Evolutionary conservation across 1,140 invertebrate genomes (phyloP).

Genomic region (Drosophila orosa): DNA sequence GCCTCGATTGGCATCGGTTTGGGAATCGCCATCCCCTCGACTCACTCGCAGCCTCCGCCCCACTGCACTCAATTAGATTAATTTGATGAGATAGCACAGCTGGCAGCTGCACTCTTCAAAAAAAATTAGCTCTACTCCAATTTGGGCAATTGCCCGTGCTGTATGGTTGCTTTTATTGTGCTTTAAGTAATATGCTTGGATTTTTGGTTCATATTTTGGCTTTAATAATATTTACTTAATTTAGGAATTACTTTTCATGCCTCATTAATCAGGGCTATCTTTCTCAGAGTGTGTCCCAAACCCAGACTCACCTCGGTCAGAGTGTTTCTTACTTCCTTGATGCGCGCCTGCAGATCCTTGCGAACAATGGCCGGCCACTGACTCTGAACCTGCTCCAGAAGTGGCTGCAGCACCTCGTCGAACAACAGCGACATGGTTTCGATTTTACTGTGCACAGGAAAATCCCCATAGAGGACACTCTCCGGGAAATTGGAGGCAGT

Average conservation of each 20-base stretch:
- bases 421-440: conserved; percentile 88
- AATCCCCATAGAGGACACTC: conserved; percentile 89
- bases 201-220: not conserved
- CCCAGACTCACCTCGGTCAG: conserved; percentile 86
- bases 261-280: not conserved
- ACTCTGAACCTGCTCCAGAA: conserved; percentile 87
- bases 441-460: conserved; percentile 87
- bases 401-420: conserved; percentile 90
- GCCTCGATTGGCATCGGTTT: conserved; percentile 5
- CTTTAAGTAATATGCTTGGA: not conserved
- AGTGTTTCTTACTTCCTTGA: conserved; percentile 89
- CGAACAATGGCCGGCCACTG: conserved; percentile 89
- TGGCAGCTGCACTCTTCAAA: conserved; percentile 13
- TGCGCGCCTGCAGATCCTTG: conserved; percentile 89
- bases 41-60: conserved; percentile 19
- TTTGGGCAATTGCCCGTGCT: not conserved
- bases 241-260: too few relatives aligned
- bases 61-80: conserved; percentile 77
- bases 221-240: too few relatives aligned
- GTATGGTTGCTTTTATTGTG: not conserved
- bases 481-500: conserved; percentile 86
- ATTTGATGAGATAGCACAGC: conserved; percentile 61
- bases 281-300: not conserved
- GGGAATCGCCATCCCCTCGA: not conserved
- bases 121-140: not conserved